Percentiles rank a stretch among this genome's conserved stretches.
Evolutionary conservation across 2,797 vertebrate species (phyloP).

Genomic region (Rhinogobio ventralis): DNA sequence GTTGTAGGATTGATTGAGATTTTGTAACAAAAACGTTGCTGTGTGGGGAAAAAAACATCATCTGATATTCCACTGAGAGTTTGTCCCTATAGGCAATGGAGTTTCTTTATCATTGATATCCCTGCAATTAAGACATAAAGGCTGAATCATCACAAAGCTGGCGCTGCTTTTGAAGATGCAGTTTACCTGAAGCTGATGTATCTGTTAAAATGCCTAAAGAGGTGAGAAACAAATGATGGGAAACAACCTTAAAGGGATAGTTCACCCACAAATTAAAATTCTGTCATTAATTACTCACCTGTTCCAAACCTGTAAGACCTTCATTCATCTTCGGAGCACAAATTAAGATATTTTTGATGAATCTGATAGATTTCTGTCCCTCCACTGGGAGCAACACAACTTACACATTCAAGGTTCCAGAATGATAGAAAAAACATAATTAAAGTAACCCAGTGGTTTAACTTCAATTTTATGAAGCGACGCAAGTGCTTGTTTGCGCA

Average conservation of each 20-base stretch:
- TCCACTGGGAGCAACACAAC: too few relatives aligned
- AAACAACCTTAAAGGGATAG: not conserved
- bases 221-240: not conserved
- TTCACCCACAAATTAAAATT: too few relatives aligned
- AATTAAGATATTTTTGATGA: too few relatives aligned
- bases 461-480: too few relatives aligned
- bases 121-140: slow-evolving; percentile 63
- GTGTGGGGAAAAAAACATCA: not conserved
- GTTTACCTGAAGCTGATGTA: slow-evolving; percentile 47
- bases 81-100: slow-evolving; percentile 51
- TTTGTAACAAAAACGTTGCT: slow-evolving; percentile 7
- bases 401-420: too few relatives aligned
- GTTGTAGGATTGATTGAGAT: not conserved
- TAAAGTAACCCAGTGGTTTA: too few relatives aligned
- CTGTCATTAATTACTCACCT: too few relatives aligned
- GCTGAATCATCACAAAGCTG: slow-evolving; percentile 66
- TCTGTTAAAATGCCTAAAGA: slow-evolving; percentile 30
- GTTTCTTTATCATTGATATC: slow-evolving; percentile 60
- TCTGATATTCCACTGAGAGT: slow-evolving; percentile 61
- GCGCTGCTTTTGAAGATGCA: slow-evolving; percentile 39
- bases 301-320: too few relatives aligned
- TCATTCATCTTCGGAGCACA: too few relatives aligned
- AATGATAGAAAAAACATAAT: too few relatives aligned
- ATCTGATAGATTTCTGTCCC: too few relatives aligned
- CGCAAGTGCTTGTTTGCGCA: too few relatives aligned